Evolutionary conservation across 2,797 vertebrate genomes (phyloP).

Genomic region (Sebastes paucispinis): DNA sequence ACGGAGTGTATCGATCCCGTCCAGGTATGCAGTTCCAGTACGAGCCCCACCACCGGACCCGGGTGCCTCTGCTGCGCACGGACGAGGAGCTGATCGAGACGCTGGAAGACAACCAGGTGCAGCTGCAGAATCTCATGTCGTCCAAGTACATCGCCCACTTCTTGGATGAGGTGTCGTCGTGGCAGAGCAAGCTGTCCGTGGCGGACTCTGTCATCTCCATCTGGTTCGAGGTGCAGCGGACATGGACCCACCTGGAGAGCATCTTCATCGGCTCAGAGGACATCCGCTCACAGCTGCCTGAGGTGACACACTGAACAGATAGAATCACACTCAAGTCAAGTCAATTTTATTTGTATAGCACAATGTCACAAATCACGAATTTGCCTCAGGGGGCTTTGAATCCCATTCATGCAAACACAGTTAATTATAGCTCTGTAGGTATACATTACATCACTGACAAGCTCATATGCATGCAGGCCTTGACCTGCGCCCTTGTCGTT

Average conservation of each 20-base stretch:
- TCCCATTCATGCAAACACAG: not conserved
- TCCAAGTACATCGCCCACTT: slow-evolving; percentile 91
- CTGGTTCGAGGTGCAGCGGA: slow-evolving; percentile 94
- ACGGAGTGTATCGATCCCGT: not conserved
- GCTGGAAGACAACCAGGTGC: slow-evolving; percentile 96
- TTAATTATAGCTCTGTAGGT: slow-evolving; percentile 2
- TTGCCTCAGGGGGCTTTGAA: too few relatives aligned
- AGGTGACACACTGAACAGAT: slow-evolving; percentile 79
- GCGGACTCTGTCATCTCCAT: slow-evolving; percentile 87
- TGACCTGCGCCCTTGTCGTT: slow-evolving; percentile 5
- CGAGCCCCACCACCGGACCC: slow-evolving; percentile 85
- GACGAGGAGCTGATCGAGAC: slow-evolving; percentile 92
- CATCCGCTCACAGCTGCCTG: slow-evolving; percentile 91
- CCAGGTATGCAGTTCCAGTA: slow-evolving; percentile 90
- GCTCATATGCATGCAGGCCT: slow-evolving; percentile 15
- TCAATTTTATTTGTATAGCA: too few relatives aligned
- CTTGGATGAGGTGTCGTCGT: slow-evolving; percentile 90
- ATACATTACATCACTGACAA: not conserved
- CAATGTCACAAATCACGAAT: too few relatives aligned
- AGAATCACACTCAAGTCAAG: not conserved
- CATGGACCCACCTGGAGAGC: slow-evolving; percentile 95
- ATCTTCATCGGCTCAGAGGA: slow-evolving; percentile 97
- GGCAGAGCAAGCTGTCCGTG: slow-evolving; percentile 90
- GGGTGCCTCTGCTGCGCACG: slow-evolving; percentile 82
- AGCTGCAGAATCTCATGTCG: slow-evolving; percentile 91